phyloP scores from a whole-genome alignment of 1,140 invertebrate genomes.

The Drosophila elegans region DNA sequence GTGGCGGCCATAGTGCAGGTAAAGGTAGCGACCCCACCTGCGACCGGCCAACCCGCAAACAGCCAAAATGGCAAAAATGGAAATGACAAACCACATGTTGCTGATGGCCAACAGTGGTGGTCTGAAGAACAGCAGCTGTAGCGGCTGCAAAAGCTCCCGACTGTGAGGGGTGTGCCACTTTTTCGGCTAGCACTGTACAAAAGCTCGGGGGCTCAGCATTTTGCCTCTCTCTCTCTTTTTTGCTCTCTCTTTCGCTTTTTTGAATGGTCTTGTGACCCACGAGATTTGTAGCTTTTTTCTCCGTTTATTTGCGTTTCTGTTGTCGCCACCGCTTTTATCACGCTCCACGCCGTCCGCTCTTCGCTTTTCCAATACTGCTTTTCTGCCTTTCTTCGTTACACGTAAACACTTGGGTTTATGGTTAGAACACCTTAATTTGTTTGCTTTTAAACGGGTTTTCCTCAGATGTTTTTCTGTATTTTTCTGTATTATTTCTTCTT shows the following conservation, averaged over 20 bases:
- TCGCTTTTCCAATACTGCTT: slow-evolving; percentile 60
- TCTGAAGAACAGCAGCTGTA: neutral
- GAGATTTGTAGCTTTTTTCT: slow-evolving; percentile 59
- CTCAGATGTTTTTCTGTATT: neutral
- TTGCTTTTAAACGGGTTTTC: slow-evolving; percentile 26
- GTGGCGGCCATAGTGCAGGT: slow-evolving; percentile 78
- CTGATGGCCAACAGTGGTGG: slow-evolving; percentile 10
- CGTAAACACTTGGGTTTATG: slow-evolving; percentile 28
- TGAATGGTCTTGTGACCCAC: slow-evolving; percentile 73
- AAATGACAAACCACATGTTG: slow-evolving; percentile 79
- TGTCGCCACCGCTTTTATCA: slow-evolving; percentile 76
- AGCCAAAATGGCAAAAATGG: slow-evolving; percentile 56
- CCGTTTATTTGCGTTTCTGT: slow-evolving; percentile 60
- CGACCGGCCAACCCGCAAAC: slow-evolving; percentile 70
- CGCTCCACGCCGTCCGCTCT: slow-evolving; percentile 70
- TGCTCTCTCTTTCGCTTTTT: slow-evolving; percentile 17
- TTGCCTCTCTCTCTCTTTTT: slow-evolving; percentile 10
- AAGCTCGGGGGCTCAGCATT: slow-evolving; percentile 53
- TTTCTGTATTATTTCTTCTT: neutral
- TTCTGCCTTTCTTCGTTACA: slow-evolving; percentile 27
- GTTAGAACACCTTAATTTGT: slow-evolving; percentile 35
- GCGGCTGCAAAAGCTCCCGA: slow-evolving; percentile 28
- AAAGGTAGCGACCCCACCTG: slow-evolving; percentile 78
- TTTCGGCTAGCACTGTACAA: slow-evolving; percentile 52
- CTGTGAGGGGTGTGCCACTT: slow-evolving; percentile 14